Evolutionary conservation across 2,113 vertebrate species (phyloP).

Genomic region (Mugil cephalus): DNA sequence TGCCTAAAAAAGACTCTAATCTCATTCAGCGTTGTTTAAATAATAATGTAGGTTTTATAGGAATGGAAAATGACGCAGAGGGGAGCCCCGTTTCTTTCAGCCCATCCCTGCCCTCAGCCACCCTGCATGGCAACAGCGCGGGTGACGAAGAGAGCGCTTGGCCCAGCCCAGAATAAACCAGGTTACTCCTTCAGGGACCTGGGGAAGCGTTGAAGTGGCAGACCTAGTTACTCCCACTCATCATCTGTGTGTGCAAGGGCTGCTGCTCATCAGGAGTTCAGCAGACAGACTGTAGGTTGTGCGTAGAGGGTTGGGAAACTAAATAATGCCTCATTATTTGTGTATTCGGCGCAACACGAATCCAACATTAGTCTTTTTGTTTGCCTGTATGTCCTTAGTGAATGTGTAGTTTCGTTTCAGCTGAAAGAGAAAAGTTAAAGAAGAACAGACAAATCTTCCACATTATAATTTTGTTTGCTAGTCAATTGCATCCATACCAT

Average conservation of each 20-base stretch:
- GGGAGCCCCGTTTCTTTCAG: neutral
- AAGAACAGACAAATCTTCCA: slow-evolving; percentile 7
- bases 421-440: neutral
- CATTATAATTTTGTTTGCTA: slow-evolving; percentile 12
- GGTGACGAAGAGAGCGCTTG: slow-evolving; percentile 50
- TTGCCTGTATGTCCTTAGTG: slow-evolving; percentile 40
- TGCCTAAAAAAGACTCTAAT: neutral
- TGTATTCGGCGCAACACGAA: slow-evolving; percentile 48
- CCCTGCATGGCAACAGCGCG: slow-evolving; percentile 69
- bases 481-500: slow-evolving; percentile 7
- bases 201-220: slow-evolving; percentile 65
- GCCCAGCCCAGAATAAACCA: slow-evolving; percentile 75
- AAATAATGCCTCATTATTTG: slow-evolving; percentile 49
- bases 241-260: slow-evolving; percentile 50
- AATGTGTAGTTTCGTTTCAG: slow-evolving; percentile 5
- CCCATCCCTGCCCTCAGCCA: slow-evolving; percentile 21
- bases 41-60: neutral
- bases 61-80: neutral
- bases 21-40: neutral
- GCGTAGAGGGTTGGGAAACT: slow-evolving; percentile 22
- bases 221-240: slow-evolving; percentile 73
- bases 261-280: slow-evolving; percentile 49
- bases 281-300: slow-evolving; percentile 9
- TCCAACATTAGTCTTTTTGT: slow-evolving; percentile 35
- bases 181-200: slow-evolving; percentile 76